phyloP scores from a whole-genome alignment of 2,113 vertebrate species.

The Pterophyllum scalare region DNA sequence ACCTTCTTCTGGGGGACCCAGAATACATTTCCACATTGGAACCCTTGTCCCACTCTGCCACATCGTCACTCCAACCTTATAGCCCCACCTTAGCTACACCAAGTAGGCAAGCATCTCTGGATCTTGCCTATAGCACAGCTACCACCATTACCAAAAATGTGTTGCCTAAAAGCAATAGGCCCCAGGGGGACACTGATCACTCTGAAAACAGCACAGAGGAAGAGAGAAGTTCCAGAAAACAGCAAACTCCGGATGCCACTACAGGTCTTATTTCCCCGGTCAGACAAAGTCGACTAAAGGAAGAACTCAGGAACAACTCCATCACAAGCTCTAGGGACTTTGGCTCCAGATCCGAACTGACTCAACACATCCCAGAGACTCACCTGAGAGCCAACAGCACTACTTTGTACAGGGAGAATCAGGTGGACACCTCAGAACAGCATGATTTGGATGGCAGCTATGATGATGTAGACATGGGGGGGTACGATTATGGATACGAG shows the following conservation, averaged over 20 bases:
- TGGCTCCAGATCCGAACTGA: conserved; percentile 28
- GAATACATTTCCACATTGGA: conserved; percentile 46
- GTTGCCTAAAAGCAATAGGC: neutral
- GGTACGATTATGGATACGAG: conserved; percentile 89
- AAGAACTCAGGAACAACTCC: conserved; percentile 67
- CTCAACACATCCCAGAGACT: conserved; percentile 69
- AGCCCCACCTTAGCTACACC: conserved; percentile 15
- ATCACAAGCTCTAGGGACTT: conserved; percentile 46
- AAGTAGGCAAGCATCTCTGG: conserved; percentile 2
- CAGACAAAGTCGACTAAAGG: conserved; percentile 71
- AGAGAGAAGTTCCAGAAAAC: conserved; percentile 42
- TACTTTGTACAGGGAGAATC: conserved; percentile 82
- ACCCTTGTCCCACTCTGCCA: conserved; percentile 18
- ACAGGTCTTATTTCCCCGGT: conserved; percentile 57
- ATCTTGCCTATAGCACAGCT: conserved; percentile 48
- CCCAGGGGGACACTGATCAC: conserved; percentile 29
- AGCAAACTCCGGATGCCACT: conserved; percentile 54
- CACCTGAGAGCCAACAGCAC: conserved; percentile 78
- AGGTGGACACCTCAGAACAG: conserved; percentile 77
- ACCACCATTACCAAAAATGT: conserved; percentile 35
- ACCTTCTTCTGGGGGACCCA: conserved; percentile 38
- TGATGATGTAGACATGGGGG: conserved; percentile 81
- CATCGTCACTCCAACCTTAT: conserved; percentile 11
- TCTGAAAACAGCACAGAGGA: conserved; percentile 74
- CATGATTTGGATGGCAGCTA: conserved; percentile 78